phyloP scores from a whole-genome alignment of 2,888 invertebrate genomes.

The Lomographa bimaculata region DNA sequence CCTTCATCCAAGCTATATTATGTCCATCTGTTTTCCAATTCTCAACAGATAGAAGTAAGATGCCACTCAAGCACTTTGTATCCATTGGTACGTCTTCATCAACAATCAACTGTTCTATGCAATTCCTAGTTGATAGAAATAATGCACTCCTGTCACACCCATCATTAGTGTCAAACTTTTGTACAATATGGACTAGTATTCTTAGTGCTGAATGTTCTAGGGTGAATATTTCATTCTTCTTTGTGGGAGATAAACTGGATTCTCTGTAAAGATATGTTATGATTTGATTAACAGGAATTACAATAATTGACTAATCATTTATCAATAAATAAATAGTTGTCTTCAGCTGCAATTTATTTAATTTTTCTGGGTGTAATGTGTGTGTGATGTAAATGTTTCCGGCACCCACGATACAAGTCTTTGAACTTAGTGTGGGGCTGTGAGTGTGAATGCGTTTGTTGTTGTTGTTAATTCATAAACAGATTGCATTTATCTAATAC shows the following conservation, averaged over 20 bases:
- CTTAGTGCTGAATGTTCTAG: conserved; percentile 55
- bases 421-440: too few relatives aligned
- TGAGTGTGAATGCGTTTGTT: too few relatives aligned
- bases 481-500: too few relatives aligned
- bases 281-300: too few relatives aligned
- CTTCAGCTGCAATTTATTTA: too few relatives aligned
- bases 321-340: too few relatives aligned
- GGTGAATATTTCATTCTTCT: conserved; percentile 64
- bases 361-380: too few relatives aligned
- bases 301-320: too few relatives aligned
- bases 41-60: conserved; percentile 76
- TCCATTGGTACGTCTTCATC: conserved; percentile 85
- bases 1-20: conserved; percentile 59
- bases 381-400: too few relatives aligned
- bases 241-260: conserved; percentile 53
- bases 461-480: too few relatives aligned
- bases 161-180: conserved; percentile 34
- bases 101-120: conserved; percentile 55
- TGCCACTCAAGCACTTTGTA: conserved; percentile 85
- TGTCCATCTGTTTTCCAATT: too few relatives aligned
- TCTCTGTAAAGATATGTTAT: conserved; percentile 14
- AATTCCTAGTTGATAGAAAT: conserved; percentile 26
- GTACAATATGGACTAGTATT: conserved; percentile 56
- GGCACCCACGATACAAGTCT: too few relatives aligned
- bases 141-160: not conserved